Conservation (phyloP, 2,113 vertebrate genomes). For the Terrapene triunguis region DNA sequence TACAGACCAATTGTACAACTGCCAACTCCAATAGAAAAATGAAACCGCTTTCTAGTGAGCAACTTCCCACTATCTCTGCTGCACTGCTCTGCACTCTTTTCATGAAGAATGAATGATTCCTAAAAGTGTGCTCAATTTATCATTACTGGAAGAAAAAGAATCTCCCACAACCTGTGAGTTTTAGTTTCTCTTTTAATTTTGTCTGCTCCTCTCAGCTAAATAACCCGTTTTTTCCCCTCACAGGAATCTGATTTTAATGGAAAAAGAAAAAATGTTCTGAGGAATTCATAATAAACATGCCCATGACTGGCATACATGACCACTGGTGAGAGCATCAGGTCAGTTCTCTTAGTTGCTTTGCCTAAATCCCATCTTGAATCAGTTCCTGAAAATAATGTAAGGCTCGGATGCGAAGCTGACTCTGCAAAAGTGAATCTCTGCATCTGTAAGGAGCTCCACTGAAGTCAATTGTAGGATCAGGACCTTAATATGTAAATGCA, state of each 20-base stretch:
- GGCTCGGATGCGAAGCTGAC: neutral
- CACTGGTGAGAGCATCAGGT: neutral
- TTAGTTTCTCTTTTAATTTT: neutral
- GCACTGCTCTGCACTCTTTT: neutral
- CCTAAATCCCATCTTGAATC: neutral
- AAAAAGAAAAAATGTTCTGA: neutral
- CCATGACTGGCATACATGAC: neutral
- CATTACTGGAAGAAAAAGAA: neutral
- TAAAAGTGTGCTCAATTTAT: neutral
- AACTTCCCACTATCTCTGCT: neutral
- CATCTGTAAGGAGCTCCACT: neutral
- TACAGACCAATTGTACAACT: neutral
- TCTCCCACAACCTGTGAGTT: neutral
- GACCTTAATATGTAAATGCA: neutral
- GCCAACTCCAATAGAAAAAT: neutral
- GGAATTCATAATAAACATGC: neutral
- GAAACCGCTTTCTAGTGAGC: neutral
- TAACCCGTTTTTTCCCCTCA: neutral
- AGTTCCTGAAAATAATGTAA: neutral
- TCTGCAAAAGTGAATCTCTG: neutral
- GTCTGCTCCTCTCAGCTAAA: neutral
- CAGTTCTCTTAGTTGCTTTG: neutral
- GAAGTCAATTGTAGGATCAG: conserved; percentile 2
- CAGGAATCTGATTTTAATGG: neutral
- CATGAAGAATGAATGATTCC: neutral